Conservation (phyloP, 2,113 vertebrate genomes). For the Microcebus murinus region DNA sequence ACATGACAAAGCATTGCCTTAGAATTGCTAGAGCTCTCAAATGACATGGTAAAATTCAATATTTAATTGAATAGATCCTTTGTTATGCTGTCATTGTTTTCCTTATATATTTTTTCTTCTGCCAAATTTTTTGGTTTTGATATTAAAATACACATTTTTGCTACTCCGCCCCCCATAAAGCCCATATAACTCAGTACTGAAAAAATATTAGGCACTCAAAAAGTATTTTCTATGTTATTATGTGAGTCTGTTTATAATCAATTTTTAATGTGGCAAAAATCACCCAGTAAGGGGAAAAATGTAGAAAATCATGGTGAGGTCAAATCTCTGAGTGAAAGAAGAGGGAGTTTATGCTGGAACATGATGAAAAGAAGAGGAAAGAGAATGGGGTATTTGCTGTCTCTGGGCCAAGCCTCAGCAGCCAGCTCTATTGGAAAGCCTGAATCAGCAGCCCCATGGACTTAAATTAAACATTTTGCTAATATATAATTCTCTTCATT, state of each 20-base stretch:
- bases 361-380: not conserved
- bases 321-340: not conserved
- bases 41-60: not conserved
- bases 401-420: not conserved
- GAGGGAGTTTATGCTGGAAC: constrained; percentile 1
- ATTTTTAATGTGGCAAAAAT: constrained; percentile 27
- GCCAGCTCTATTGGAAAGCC: constrained; percentile 43
- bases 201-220: not conserved
- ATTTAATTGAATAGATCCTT: not conserved
- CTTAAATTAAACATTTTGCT: constrained; percentile 70
- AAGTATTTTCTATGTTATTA: not conserved
- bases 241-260: not conserved
- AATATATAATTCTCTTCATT: constrained; percentile 75
- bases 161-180: rapidly evolving
- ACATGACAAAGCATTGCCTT: not conserved
- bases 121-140: constrained; percentile 15
- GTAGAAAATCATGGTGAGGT: not conserved
- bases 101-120: not conserved
- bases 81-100: not conserved
- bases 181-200: not conserved
- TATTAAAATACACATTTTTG: not conserved
- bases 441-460: constrained; percentile 41
- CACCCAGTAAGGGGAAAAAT: not conserved
- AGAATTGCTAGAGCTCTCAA: not conserved
- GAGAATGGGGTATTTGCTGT: not conserved